phyloP scores from a whole-genome alignment of 2,797 vertebrate genomes.

The Sus cebifrons region DNA sequence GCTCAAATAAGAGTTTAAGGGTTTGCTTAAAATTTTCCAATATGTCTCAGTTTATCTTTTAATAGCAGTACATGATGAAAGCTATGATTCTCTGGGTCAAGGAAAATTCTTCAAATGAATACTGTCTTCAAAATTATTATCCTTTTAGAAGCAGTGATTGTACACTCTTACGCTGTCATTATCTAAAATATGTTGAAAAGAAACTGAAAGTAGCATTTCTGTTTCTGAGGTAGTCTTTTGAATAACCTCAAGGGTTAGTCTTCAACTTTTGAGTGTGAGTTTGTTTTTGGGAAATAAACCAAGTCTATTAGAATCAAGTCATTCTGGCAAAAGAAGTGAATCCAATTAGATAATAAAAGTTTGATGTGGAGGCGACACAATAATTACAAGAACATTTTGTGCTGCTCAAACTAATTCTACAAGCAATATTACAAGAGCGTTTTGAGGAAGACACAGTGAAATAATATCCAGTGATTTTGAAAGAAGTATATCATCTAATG shows the following conservation, averaged over 20 bases:
- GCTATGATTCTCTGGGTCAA: background rate
- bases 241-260: conserved; percentile 11
- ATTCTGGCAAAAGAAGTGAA: conserved; percentile 2
- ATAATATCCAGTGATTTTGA: background rate
- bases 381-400: background rate
- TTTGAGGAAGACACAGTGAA: background rate
- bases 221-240: background rate
- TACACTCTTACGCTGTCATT: background rate
- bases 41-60: too few relatives aligned
- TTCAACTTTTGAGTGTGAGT: background rate
- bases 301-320: background rate
- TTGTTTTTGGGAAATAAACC: background rate
- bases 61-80: background rate
- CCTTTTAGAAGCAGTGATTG: background rate
- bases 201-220: background rate
- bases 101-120: background rate
- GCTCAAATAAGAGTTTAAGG: background rate
- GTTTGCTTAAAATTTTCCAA: background rate
- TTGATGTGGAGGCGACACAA: too few relatives aligned
- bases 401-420: background rate
- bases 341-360: too few relatives aligned
- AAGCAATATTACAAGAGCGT: background rate
- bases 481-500: background rate
- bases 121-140: background rate
- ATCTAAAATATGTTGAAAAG: background rate